Percentiles rank a stretch among this genome's conserved stretches.
These are phyloP conservation scores for Notechis scutatus DNA, from an alignment of 2,113 vertebrate species.

Conservation along the genomic window DNA sequence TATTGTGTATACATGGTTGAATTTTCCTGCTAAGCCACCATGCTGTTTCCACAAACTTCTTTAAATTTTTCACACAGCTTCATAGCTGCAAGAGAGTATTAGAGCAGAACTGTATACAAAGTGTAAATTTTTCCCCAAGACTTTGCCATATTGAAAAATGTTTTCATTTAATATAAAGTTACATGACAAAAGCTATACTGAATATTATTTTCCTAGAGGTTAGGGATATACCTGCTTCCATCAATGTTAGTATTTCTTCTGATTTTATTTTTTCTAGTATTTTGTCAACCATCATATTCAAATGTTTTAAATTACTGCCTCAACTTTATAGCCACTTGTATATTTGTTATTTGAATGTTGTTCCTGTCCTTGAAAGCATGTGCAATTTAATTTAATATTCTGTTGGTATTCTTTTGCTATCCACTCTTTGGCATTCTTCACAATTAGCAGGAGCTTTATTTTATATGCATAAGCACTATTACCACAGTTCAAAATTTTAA, in stretches of 20 bases:
- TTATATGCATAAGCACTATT: background rate
- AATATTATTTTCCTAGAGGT: background rate
- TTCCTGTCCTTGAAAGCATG: conserved; percentile 30
- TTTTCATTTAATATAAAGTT: conserved; percentile 16
- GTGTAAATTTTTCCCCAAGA: background rate
- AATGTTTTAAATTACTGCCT: conserved; percentile 17
- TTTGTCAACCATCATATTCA: background rate
- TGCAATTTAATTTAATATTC: background rate
- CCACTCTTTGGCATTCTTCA: background rate
- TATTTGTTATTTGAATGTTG: conserved; percentile 12
- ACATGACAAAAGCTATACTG: background rate
- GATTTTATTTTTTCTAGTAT: conserved; percentile 16
- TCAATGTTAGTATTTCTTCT: background rate
- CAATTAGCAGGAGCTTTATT: background rate
- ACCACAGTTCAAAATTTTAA: conserved; percentile 1
- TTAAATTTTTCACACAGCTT: background rate
- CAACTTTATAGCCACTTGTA: background rate
- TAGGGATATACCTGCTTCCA: conserved; percentile 15
- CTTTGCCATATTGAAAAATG: background rate
- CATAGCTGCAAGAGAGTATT: background rate
- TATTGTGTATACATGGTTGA: background rate
- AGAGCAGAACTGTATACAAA: background rate
- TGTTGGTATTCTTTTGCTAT: background rate
- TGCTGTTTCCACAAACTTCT: background rate
- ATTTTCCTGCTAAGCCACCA: background rate